These are phyloP conservation scores for Tenthredo distinguenda DNA, from an alignment of 2,888 invertebrate species.

Conservation along the genomic window DNA sequence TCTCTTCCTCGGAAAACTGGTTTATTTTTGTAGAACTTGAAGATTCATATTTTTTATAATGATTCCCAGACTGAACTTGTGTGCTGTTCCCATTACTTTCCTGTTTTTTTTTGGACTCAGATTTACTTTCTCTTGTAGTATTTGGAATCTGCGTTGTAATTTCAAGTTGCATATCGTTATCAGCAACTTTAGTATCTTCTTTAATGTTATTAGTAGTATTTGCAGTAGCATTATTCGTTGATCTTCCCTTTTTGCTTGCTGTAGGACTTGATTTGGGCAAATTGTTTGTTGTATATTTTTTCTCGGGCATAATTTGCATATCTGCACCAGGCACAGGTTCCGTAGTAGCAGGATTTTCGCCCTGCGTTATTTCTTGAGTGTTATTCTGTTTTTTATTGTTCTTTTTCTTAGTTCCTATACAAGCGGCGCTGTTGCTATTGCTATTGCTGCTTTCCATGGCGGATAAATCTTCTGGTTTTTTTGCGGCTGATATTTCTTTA, in stretches of 20 bases:
- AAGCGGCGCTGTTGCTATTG: slow-evolving; percentile 53
- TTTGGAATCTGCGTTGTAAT: slow-evolving; percentile 52
- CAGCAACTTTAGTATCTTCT: slow-evolving; percentile 70
- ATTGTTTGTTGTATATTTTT: slow-evolving; percentile 61
- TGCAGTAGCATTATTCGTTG: slow-evolving; percentile 56
- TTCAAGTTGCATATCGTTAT: slow-evolving; percentile 76
- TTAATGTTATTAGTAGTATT: slow-evolving; percentile 60
- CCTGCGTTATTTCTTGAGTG: slow-evolving; percentile 52
- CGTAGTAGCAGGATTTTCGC: slow-evolving; percentile 11
- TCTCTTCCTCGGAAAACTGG: slow-evolving; percentile 82
- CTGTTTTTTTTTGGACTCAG: slow-evolving; percentile 69
- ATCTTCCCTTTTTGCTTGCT: slow-evolving; percentile 66
- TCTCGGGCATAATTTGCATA: slow-evolving; percentile 61
- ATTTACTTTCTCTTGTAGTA: slow-evolving; percentile 59
- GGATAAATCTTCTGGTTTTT: slow-evolving; percentile 61
- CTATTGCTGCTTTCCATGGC: slow-evolving; percentile 51
- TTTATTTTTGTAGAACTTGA: slow-evolving; percentile 72
- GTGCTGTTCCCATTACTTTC: slow-evolving; percentile 59
- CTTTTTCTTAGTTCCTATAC: slow-evolving; percentile 64
- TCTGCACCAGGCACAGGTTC: slow-evolving; percentile 59
- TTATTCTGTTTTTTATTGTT: slow-evolving; percentile 59
- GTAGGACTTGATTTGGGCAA: slow-evolving; percentile 68
- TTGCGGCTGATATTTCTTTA: slow-evolving; percentile 67
- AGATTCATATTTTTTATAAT: slow-evolving; percentile 73
- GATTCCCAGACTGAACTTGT: slow-evolving; percentile 68